Base-by-base conservation (phyloP, 2,888 invertebrate genomes). In the Sipunculus nudus region DNA sequence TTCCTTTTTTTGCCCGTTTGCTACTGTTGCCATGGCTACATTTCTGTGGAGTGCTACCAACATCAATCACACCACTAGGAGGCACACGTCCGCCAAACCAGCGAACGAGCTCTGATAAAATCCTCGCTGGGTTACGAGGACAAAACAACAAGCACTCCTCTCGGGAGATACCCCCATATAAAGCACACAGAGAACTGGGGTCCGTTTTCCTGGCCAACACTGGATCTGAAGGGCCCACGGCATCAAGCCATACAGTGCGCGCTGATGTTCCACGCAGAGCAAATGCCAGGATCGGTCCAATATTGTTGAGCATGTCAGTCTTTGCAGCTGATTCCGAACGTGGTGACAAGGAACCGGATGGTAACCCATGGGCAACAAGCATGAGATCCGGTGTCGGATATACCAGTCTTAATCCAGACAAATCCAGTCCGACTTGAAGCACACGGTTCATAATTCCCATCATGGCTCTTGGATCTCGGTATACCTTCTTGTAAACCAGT, bases 71-170 rank as follows among this genome's bases (percentile, higher is more conserved):
- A 23, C 76, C 77, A 47, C 74, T 75, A 26, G 72, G 68, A 8
- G 77, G 74, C 5, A 78, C 75, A 19, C 79, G 60, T 13, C 79
- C 79, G 29, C 79, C 80, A 59, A 81, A 81, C 80, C 80, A 81
- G 4, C 78, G 68, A 2, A 68, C 66, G 25, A 81, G 63, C 59
- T 81, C 79, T 8, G 68, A 65, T 40, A 66, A 65, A 49, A 78
- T 70, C 13, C 76, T 39, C 21, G 25, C 43, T 10, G 73, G 69
- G 56, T 73, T 78, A n/a, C 79, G 65, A 0, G 80, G 78, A 62
- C 76, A 75, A 65, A 78, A 80, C 41, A 80, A 64, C 41, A 77
- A 58, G 59, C 75, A 74, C 52, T 77, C 76, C 19, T 77, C 76
- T 21, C 76, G 59, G 8, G 77, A 75, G 16, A 68, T 68, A 8